Evolutionary conservation across 1,140 invertebrate genomes (phyloP).

Genomic region (Palaemon carinicauda): DNA sequence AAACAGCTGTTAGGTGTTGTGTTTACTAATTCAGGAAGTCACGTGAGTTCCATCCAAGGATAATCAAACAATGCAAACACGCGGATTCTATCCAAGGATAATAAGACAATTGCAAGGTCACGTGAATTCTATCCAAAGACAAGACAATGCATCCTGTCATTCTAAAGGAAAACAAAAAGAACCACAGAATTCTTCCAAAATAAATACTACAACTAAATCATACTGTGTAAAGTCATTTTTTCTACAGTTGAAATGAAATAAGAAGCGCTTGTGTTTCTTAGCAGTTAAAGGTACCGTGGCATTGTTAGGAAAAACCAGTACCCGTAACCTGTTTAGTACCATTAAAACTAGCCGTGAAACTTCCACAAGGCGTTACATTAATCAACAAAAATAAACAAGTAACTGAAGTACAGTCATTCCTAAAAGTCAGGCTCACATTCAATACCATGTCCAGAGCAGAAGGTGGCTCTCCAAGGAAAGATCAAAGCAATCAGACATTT

Average conservation of each 20-base stretch:
- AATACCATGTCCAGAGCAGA: no score
- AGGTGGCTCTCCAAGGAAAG: no score
- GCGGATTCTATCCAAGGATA: no score
- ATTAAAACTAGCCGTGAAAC: constrained; percentile 55
- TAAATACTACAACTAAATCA: not conserved
- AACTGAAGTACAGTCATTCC: not conserved
- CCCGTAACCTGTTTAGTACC: constrained; percentile 55
- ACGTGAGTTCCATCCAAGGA: not conserved
- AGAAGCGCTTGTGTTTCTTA: constrained; percentile 49
- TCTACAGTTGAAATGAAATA: not conserved
- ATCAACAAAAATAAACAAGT: not conserved
- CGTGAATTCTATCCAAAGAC: not conserved
- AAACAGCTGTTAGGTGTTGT: constrained; percentile 29
- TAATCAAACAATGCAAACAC: no score
- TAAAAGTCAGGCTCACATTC: not conserved
- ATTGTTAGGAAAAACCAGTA: constrained; percentile 57
- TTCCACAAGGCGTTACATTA: constrained; percentile 18
- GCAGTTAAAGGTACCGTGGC: constrained; percentile 56
- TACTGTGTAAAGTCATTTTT: not conserved
- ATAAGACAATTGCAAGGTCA: not conserved
- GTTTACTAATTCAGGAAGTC: constrained; percentile 50
- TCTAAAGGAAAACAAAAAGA: not conserved
- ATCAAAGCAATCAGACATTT: no score
- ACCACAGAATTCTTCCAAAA: not conserved
- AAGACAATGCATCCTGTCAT: no score